Percentiles rank a stretch among this genome's conserved stretches.
These are phyloP conservation scores for Leiothrix lutea DNA, from an alignment of 2,113 vertebrate species.

Conservation along the genomic window DNA sequence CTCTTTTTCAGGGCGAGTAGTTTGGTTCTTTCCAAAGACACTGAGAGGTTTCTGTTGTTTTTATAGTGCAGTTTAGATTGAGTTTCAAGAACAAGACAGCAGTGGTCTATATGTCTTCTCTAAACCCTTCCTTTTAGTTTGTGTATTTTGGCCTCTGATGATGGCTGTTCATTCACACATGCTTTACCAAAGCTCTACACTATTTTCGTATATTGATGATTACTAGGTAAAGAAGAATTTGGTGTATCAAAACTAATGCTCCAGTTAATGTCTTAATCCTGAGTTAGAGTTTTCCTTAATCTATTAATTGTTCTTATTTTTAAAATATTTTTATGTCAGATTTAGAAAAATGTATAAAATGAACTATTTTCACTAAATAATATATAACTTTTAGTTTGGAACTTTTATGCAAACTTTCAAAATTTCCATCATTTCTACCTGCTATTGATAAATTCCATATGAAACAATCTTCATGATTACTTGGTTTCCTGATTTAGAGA, in stretches of 20 bases:
- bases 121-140: neutral
- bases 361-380: neutral
- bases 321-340: neutral
- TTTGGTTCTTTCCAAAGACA: neutral
- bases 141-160: neutral
- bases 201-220: neutral
- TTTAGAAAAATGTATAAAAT: neutral
- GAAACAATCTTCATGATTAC: neutral
- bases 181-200: neutral
- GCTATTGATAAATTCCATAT: neutral
- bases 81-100: neutral
- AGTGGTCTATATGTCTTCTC: neutral
- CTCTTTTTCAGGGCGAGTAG: neutral
- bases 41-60: neutral
- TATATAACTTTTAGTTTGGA: neutral
- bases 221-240: neutral
- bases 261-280: neutral
- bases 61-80: neutral
- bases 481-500: neutral
- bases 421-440: neutral
- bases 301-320: neutral
- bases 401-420: neutral
- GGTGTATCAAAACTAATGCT: fast-evolving
- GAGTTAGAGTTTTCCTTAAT: neutral
- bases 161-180: neutral